Conservation (phyloP, 1,140 invertebrate species). For the Drosophila quadrilineata region DNA sequence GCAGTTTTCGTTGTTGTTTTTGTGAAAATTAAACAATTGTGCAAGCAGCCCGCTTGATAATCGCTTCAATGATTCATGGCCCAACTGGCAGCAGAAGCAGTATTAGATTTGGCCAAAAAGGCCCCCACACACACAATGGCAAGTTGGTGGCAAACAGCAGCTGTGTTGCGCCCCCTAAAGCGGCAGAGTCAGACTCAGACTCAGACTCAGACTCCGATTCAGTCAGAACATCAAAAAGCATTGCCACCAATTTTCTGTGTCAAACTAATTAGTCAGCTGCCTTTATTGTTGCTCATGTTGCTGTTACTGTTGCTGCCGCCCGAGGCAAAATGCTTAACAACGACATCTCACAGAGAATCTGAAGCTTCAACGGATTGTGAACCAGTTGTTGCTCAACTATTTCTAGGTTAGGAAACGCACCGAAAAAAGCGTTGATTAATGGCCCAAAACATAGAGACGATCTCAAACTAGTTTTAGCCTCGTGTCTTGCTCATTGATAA, state of each 20-base stretch:
- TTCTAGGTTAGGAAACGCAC: conserved; percentile 38
- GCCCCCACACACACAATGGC: conserved; percentile 14
- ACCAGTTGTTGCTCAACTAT: conserved; percentile 38
- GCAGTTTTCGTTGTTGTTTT: conserved; percentile 57
- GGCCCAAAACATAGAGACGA: conserved; percentile 22
- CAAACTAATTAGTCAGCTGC: conserved; percentile 40
- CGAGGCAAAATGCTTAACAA: background rate
- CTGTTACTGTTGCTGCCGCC: too few relatives aligned
- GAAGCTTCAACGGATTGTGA: conserved; percentile 29
- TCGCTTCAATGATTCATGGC: conserved; percentile 63
- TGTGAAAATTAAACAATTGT: conserved; percentile 78
- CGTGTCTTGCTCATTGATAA: too few relatives aligned
- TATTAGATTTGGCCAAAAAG: conserved; percentile 26
- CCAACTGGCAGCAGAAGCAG: conserved; percentile 21
- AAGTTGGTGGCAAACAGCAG: conserved; percentile 21
- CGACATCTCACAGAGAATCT: conserved; percentile 31
- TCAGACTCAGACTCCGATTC: too few relatives aligned
- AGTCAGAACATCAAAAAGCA: conserved; percentile 3
- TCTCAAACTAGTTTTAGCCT: conserved; percentile 36
- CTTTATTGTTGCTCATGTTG: background rate
- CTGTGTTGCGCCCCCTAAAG: conserved; percentile 1
- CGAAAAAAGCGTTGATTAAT: conserved; percentile 51
- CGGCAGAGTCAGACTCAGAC: conserved; percentile 6
- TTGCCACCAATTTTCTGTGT: conserved; percentile 35
- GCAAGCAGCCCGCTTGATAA: conserved; percentile 61